These are phyloP conservation scores for Erythrolamprus reginae DNA, from an alignment of 2,113 vertebrate species.

Conservation along the genomic window DNA sequence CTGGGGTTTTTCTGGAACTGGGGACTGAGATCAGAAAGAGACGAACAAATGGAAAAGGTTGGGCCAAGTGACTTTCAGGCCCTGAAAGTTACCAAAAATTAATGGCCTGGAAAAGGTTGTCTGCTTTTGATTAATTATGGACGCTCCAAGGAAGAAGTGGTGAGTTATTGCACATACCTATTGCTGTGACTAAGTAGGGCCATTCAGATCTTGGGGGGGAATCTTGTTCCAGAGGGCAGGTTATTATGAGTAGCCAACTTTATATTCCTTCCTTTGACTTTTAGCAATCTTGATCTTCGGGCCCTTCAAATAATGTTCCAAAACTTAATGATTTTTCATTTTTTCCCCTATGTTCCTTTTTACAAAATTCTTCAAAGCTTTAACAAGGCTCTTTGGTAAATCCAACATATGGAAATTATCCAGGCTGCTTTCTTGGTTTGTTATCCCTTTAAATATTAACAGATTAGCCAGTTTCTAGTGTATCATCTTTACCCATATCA, in stretches of 20 bases:
- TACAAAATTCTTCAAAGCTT: background rate
- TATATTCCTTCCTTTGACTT: background rate
- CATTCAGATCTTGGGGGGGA: background rate
- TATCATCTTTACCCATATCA: background rate
- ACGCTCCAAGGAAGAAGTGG: background rate
- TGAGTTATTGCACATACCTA: background rate
- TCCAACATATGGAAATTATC: background rate
- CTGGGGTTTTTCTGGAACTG: background rate
- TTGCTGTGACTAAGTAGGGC: background rate
- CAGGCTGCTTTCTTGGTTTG: background rate
- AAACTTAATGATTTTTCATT: background rate
- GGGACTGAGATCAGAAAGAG: background rate
- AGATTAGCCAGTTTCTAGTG: background rate
- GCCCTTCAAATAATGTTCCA: background rate
- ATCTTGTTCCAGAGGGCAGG: background rate
- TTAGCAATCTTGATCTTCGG: background rate
- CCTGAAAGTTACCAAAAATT: background rate
- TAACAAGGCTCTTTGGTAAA: background rate
- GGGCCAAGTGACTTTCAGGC: background rate
- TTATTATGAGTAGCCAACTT: background rate
- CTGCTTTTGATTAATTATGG: background rate
- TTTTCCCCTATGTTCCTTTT: background rate
- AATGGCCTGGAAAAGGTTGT: background rate
- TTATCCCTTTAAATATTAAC: background rate
- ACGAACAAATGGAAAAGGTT: background rate